Base-by-base conservation (phyloP, 1,140 invertebrate species). In the Nomia melanderi region DNA sequence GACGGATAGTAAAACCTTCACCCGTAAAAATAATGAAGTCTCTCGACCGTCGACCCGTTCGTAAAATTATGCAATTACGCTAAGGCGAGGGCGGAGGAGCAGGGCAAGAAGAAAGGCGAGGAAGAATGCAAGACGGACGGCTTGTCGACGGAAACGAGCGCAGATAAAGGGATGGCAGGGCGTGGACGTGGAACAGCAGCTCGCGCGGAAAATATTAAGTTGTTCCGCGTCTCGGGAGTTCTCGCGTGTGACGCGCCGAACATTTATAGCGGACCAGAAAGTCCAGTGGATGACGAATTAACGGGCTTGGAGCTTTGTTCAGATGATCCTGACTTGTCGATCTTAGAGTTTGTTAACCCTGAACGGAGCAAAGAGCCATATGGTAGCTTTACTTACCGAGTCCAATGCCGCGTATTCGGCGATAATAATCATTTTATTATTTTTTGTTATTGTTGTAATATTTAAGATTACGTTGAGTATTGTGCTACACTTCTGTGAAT, bases 61-160 rank as follows among this genome's bases (percentile, higher is more conserved):
- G 47, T 50, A 50, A 50, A 50, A 50, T 50, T 50, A 50, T 50
- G 47, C 47, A 50, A 50, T 50, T 50, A 50, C 47, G 47, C 47
- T n/a, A 8, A 50, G 8, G 47, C 2, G n/a, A 7, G 17, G 20
- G 20, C 47, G 47, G 47, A 50, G 47, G 20, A n/a, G 47, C 5
- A n/a, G 47, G n/a, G 8, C 20, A 20, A 5, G 7, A 6, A 6
- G 7, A 0, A 50, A n/a, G 41, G 4, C 47, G 1, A n/a, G 47
- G 47, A n/a, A n/a, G 47, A 50, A 50, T 8, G 47, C n/a, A 50
- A 50, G 47, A 50, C 20, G 47, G 20, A 50, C 12, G 47, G 47
- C 47, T 50, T 50, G 47, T 50, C n/a, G 47, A 1, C 47, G 47
- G 47, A 50, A 50, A 50, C 47, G 47, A 50, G 47, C 47, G 1